Evolutionary conservation across 2,888 invertebrate genomes (phyloP).

Genomic region (Sarcophaga variegata): DNA sequence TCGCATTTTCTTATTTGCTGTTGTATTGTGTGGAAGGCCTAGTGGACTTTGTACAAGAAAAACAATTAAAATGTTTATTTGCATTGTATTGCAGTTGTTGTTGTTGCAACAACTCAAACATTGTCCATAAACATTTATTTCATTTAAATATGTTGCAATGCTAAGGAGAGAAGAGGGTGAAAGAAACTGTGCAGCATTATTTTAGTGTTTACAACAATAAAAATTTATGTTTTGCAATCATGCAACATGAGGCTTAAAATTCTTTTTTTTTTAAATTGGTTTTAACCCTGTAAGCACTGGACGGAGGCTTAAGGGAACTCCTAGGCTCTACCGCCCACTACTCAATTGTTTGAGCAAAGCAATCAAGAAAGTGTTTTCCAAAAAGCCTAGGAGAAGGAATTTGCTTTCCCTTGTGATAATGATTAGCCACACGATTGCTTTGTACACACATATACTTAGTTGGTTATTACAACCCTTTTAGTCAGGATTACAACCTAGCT

Average conservation of each 20-base stretch:
- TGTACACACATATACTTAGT: no score
- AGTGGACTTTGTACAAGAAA: conserved; percentile 9
- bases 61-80: conserved; percentile 68
- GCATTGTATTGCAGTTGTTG: conserved; percentile 17
- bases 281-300: neutral
- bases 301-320: no score
- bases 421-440: no score
- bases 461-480: no score
- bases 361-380: no score
- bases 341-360: no score
- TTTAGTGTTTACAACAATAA: conserved; percentile 55
- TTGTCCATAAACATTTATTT: conserved; percentile 64
- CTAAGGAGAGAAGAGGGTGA: neutral
- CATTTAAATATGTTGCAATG: conserved; percentile 55
- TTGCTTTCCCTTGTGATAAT: no score
- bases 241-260: conserved; percentile 37
- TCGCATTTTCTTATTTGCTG: conserved; percentile 2
- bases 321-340: no score
- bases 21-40: neutral
- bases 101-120: conserved; percentile 65
- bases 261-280: neutral
- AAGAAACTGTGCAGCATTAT: no score
- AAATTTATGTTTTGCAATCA: conserved; percentile 46
- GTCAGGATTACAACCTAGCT: no score
- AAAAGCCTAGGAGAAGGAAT: no score